Evolutionary conservation across 2,888 invertebrate genomes (phyloP), one percentile per base, ranked within the genome.

Genomic region (Troides aeacus): DNA sequence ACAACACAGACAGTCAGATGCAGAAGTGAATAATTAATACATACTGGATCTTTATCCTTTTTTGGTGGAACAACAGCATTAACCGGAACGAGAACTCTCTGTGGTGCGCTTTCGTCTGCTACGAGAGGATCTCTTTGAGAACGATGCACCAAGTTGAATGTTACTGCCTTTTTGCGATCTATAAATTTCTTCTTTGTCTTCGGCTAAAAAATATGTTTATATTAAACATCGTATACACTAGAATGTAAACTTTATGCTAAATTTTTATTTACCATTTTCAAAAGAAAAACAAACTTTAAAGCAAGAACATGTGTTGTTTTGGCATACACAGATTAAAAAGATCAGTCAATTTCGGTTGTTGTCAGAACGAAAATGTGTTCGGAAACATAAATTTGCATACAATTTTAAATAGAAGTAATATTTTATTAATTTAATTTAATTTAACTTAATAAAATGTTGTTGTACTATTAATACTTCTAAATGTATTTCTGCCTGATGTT

Each of bases 41-140:
- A 83, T 75, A 93, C 93, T 59, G 89, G 84, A 66, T 87, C 84
- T 74, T 88, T 90, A 1, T 90, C 89, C 70, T 88, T 86, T 71
- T 76, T 78, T 0, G 85, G 79, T 0, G 94, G 93, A 72, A 90
- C 76, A 84, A 80, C 85, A 39, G 89, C 90, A 74, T 88, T 92
- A 8, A 94, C 88, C 2, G 95, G 96, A 6, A 97, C 93, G 3
- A 99, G 92, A 30, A 99, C 98, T 76, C 95, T 94, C 82, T 98
- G 96, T 0, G 98, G 97, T 0, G 98, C 98, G 66, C 93, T 96
- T 83, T 97, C 97, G 87, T 98, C 98, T 0, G 96, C 96, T 0
- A 95, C 94, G 65, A 99, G 86, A 1, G 99, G 99, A 94, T 99
- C 99, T 80, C 95, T 95, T 87, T 99, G 99, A 80, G 98, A 98